Base-by-base conservation (phyloP, 1,140 invertebrate genomes). In the Aphelenchoides fujianensis region DNA sequence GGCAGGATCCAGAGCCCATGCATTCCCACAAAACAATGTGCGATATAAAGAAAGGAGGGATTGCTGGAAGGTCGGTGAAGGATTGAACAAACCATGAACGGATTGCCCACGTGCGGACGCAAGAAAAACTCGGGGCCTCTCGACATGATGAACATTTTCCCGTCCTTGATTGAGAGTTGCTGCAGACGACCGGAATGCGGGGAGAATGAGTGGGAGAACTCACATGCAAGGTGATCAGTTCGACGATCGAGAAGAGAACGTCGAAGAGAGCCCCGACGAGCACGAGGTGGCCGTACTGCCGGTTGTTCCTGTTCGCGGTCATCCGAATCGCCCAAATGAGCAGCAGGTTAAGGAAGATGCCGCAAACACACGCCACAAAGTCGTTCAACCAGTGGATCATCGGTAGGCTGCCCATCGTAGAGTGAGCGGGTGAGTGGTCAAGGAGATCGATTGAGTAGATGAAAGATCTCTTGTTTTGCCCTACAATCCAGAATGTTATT, bases 181-280 rank as follows among this genome's bases (percentile, higher is more conserved):
- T 61, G 2, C 28, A 61, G 36, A n/a, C 2, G n/a, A 16, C 36
- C 2, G 59, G n/a, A 2, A 61, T n/a, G n/a, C n/a, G n/a, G n/a
- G n/a, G 31, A 27, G 36, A 61, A 27, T 2, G 31, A 19, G 2
- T 28, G 1, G 31, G n/a, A 19, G n/a, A n/a, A 61, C 59, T 28
- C 36, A 61, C 59, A 61, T 61, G 59, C 59, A 61, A 61, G 16
- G n/a, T 61, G 2, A 61, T 61, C 30, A n/a, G 36, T 28, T 61
- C 59, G 2, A 61, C n/a, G n/a, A 31, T 61, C 36, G 59, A n/a
- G 31, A 61, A 61, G 59, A 2, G n/a, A 2, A 61, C 31, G 31
- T 61, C 59, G 31, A 61, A 61, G n/a, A 28, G 2, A 1, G 59
- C 59, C 1, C 59, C 59, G 36, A 31, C 31, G 2, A 61, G 2